These are phyloP conservation scores for Okapia johnstoni DNA, from an alignment of 2,113 vertebrate species.

Conservation along the genomic window DNA sequence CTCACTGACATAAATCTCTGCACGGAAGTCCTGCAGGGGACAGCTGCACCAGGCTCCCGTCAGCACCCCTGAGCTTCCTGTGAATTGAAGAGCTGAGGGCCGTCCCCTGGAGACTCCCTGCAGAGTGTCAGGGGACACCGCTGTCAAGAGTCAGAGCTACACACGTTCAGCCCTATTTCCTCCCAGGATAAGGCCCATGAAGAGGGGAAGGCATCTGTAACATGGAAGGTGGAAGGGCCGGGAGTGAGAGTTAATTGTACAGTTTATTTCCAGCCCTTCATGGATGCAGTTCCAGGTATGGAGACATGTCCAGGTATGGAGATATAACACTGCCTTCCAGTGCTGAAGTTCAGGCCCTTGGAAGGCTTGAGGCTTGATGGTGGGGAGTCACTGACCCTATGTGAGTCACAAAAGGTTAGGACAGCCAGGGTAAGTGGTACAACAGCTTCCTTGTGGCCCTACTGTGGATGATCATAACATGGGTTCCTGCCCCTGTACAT, in stretches of 20 bases:
- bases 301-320: no score
- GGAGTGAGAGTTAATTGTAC: background rate
- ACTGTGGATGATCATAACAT: background rate
- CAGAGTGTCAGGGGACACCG: background rate
- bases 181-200: no score
- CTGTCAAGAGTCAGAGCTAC: background rate
- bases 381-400: background rate
- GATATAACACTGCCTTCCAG: background rate
- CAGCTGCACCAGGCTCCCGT: no score
- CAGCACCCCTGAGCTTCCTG: background rate
- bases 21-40: no score
- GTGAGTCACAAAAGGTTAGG: background rate
- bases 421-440: background rate
- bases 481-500: no score
- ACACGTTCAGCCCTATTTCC: no score
- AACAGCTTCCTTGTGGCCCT: no score
- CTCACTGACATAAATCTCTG: background rate
- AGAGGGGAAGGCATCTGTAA: background rate
- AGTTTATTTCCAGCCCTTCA: background rate
- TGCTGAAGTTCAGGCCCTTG: background rate
- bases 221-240: background rate
- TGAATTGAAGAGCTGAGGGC: no score
- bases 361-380: background rate
- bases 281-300: background rate
- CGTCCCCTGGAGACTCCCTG: background rate